phyloP scores from a whole-genome alignment of 2,113 vertebrate species.

The Takifugu bimaculatus region DNA sequence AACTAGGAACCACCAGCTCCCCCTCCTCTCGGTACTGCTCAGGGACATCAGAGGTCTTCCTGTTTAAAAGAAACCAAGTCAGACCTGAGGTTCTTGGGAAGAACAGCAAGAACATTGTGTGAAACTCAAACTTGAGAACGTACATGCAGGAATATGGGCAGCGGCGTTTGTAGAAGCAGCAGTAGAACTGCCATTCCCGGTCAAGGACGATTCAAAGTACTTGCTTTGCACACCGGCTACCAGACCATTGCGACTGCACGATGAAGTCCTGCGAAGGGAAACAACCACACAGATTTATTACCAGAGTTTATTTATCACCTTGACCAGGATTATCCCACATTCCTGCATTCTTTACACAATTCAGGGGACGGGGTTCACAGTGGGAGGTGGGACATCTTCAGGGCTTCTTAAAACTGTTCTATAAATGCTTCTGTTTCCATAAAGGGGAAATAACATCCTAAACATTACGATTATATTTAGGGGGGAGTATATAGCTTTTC shows the following conservation, averaged over 20 bases:
- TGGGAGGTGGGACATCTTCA: background rate
- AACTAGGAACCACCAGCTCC: constrained; percentile 86
- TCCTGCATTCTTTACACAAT: background rate
- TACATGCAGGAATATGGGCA: constrained; percentile 95
- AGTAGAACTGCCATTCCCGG: constrained; percentile 97
- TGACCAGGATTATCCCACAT: background rate
- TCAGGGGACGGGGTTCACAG: background rate
- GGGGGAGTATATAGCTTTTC: too few species aligned
- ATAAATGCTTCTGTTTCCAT: too few species aligned
- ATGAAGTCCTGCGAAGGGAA: constrained; percentile 84
- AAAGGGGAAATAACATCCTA: too few species aligned
- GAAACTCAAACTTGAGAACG: constrained; percentile 40
- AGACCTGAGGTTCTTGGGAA: too few species aligned
- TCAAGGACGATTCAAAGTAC: constrained; percentile 94
- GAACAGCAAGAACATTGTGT: background rate
- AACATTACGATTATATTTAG: background rate
- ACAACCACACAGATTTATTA: constrained; percentile 17
- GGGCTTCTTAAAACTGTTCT: too few species aligned
- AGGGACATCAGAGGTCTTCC: constrained; percentile 87
- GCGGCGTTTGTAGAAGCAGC: constrained; percentile 86
- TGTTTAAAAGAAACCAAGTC: constrained; percentile 42
- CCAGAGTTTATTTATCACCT: background rate
- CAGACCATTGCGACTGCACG: constrained; percentile 89
- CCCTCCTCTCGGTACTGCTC: constrained; percentile 86
- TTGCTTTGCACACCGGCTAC: constrained; percentile 93